These are phyloP conservation scores for Crambe crambe DNA, from an alignment of 37 sponge, comb jelly and placozoan genomes.

Conservation along the genomic window DNA sequence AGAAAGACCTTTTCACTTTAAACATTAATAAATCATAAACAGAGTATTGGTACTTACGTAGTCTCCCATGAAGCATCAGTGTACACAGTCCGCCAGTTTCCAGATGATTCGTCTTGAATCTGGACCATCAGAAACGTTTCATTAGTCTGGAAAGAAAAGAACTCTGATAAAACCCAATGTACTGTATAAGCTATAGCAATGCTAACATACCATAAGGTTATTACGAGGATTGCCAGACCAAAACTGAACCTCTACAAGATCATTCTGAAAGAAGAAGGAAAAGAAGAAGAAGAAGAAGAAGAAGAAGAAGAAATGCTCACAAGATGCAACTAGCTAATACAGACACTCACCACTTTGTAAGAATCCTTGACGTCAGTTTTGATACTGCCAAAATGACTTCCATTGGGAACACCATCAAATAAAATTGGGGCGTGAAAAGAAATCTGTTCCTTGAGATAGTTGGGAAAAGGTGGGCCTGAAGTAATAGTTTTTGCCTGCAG, in stretches of 20 bases:
- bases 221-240: constrained; percentile 91
- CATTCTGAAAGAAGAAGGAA: constrained; percentile 38
- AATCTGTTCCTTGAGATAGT: constrained; percentile 61
- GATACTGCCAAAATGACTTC: constrained; percentile 74
- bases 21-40: too few relatives aligned
- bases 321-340: too few relatives aligned
- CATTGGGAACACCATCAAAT: constrained; percentile 61
- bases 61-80: constrained; percentile 65
- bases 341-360: constrained; percentile 63
- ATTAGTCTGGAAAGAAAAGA: constrained; percentile 29
- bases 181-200: too few relatives aligned
- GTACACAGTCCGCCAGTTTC: constrained; percentile 72
- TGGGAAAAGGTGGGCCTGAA: constrained; percentile 66
- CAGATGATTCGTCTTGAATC: constrained; percentile 10
- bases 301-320: too few relatives aligned
- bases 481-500: not conserved
- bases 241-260: constrained; percentile 71
- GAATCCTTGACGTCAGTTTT: constrained; percentile 39
- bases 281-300: too few relatives aligned
- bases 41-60: too few relatives aligned
- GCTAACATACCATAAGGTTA: constrained; percentile 68
- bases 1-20: too few relatives aligned
- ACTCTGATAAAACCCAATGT: too few relatives aligned
- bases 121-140: constrained; percentile 86
- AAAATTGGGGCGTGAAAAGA: constrained; percentile 55